Conservation (phyloP, 2,797 vertebrate species). For the Cynodonichthys magdalenae region DNA sequence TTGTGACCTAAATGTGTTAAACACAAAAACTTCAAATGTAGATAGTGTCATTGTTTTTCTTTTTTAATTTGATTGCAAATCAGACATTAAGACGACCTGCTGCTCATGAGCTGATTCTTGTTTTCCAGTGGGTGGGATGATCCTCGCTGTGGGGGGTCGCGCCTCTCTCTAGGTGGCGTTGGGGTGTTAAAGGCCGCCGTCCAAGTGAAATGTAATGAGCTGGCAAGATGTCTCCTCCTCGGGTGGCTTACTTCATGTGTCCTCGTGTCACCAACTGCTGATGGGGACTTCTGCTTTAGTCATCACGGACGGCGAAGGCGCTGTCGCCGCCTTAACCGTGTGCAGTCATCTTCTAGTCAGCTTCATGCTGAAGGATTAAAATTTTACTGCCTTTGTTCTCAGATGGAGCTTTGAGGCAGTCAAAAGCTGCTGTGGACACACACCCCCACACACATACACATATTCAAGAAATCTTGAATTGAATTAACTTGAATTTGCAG, state of each 20-base stretch:
- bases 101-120: no score
- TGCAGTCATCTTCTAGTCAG: constrained; percentile 16
- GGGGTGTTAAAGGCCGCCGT: constrained; percentile 53
- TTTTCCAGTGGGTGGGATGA: background rate
- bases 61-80: no score
- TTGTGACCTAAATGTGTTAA: constrained; percentile 9
- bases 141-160: constrained; percentile 21
- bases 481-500: constrained; percentile 20
- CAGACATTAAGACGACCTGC: no score
- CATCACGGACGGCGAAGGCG: constrained; percentile 33
- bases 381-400: constrained; percentile 37
- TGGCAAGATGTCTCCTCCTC: constrained; percentile 63
- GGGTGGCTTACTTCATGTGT: constrained; percentile 55
- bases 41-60: no score
- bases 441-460: constrained; percentile 1
- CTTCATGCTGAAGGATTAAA: constrained; percentile 29
- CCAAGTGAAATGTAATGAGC: constrained; percentile 53
- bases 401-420: constrained; percentile 16
- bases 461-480: no score
- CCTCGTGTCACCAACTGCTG: constrained; percentile 39
- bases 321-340: constrained; percentile 4
- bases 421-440: constrained; percentile 23
- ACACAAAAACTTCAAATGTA: constrained; percentile 6
- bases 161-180: constrained; percentile 43
- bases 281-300: constrained; percentile 57